Conservation (phyloP, 2,113 vertebrate species). For the Oreochromis spilurus region DNA sequence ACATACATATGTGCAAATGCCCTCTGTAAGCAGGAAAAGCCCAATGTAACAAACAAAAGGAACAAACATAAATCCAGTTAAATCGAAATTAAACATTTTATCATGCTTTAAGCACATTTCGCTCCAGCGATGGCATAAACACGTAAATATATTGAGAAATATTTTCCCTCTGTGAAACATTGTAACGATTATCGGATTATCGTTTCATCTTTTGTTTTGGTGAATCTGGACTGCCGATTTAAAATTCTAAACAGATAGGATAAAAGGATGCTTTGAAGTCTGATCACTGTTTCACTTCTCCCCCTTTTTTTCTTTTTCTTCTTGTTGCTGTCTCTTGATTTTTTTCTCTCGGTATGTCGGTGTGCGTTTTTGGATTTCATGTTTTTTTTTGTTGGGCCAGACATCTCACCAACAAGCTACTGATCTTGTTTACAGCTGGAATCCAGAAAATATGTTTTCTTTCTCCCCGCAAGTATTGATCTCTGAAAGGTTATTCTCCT, state of each 20-base stretch:
- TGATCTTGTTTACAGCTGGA: neutral
- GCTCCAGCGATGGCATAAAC: conserved; percentile 49
- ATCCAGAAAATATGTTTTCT: neutral
- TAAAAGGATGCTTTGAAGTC: conserved; percentile 62
- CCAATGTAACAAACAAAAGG: conserved; percentile 36
- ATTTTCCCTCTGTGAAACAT: conserved; percentile 53
- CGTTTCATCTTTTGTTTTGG: conserved; percentile 69
- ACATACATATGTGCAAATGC: neutral
- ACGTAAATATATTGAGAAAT: conserved; percentile 52
- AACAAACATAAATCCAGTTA: conserved; percentile 45
- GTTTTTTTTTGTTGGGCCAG: neutral
- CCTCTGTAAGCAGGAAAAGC: neutral
- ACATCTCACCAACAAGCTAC: conserved; percentile 1
- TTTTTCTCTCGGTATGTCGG: neutral
- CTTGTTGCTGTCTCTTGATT: neutral
- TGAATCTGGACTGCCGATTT: conserved; percentile 54
- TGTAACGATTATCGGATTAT: conserved; percentile 69
- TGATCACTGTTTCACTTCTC: conserved; percentile 44
- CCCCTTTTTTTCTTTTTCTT: neutral
- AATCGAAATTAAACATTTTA: conserved; percentile 60
- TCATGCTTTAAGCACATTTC: conserved; percentile 63
- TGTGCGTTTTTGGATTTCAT: neutral
- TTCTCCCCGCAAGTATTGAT: neutral
- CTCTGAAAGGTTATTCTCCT: neutral
- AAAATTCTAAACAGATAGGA: conserved; percentile 65